Conservation (phyloP, 2,113 vertebrate genomes). For the Notarius quadriscutis region DNA sequence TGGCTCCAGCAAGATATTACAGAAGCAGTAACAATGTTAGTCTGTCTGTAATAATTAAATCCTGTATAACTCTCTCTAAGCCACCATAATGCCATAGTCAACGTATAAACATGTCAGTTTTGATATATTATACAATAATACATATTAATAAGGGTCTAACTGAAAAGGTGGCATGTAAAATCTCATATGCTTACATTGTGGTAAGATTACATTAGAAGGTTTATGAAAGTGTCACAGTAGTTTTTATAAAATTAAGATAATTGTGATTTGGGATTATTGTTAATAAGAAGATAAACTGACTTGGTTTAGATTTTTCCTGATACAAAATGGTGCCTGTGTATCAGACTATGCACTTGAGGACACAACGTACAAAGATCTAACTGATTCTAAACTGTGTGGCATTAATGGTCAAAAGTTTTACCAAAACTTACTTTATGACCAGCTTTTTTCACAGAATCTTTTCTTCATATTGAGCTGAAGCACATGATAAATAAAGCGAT, state of each 20-base stretch:
- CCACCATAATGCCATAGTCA: neutral
- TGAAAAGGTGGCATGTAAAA: neutral
- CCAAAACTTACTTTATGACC: neutral
- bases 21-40: conserved; percentile 32
- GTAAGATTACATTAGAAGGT: neutral
- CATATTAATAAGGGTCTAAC: neutral
- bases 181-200: neutral
- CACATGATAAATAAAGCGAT: neutral
- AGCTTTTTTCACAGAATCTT: neutral
- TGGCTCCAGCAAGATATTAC: conserved; percentile 8
- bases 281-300: neutral
- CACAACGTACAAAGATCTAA: neutral
- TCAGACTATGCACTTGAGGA: neutral
- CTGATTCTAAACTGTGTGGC: neutral
- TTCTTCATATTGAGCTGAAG: neutral
- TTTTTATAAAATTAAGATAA: neutral
- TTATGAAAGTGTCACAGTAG: neutral
- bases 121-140: neutral
- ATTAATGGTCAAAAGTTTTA: neutral
- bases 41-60: conserved; percentile 35
- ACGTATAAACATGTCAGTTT: neutral
- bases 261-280: neutral
- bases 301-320: neutral
- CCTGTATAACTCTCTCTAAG: neutral
- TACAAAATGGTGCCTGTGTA: neutral